Evolutionary conservation across 37 sponge, comb jelly and placozoan species (phyloP).

Genomic region (Beroe forskalii): DNA sequence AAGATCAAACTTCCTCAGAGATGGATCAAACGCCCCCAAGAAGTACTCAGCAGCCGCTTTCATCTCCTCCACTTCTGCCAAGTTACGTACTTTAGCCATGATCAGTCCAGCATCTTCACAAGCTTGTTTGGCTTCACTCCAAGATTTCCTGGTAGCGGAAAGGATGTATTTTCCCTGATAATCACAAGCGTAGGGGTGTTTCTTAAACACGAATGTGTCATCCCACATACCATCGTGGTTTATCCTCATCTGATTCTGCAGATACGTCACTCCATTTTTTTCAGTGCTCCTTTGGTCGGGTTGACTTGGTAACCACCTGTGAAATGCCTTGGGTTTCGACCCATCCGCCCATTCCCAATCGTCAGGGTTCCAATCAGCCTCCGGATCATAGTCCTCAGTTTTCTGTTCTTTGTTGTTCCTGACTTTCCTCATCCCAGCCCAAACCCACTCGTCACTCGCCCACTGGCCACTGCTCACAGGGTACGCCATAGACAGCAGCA

Average conservation of each 20-base stretch:
- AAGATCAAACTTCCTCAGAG: background rate
- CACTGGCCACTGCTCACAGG: background rate
- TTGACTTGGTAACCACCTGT: background rate
- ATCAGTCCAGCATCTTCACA: background rate
- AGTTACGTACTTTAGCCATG: background rate
- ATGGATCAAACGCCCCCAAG: background rate
- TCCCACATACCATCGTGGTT: no score
- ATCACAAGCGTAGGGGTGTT: constrained; percentile 44
- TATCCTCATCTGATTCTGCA: constrained; percentile 49
- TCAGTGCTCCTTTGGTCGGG: background rate
- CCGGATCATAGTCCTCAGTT: no score
- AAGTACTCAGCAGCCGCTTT: background rate
- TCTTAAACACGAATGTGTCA: constrained; percentile 4
- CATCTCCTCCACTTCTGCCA: constrained; percentile 23
- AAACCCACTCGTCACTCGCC: constrained; percentile 6
- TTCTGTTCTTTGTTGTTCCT: constrained; percentile 13
- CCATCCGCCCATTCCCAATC: constrained; percentile 41
- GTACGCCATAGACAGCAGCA: constrained; percentile 11
- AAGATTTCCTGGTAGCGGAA: background rate
- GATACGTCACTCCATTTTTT: constrained; percentile 7
- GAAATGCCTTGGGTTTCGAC: background rate
- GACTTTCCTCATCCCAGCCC: constrained; percentile 36
- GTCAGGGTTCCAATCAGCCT: background rate
- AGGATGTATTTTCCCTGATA: constrained; percentile 44
- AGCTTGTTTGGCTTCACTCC: background rate